Percentiles rank a stretch among this genome's conserved stretches.
These are phyloP conservation scores for Columba janthina DNA, from an alignment of 2,113 vertebrate genomes.

Conservation along the genomic window DNA sequence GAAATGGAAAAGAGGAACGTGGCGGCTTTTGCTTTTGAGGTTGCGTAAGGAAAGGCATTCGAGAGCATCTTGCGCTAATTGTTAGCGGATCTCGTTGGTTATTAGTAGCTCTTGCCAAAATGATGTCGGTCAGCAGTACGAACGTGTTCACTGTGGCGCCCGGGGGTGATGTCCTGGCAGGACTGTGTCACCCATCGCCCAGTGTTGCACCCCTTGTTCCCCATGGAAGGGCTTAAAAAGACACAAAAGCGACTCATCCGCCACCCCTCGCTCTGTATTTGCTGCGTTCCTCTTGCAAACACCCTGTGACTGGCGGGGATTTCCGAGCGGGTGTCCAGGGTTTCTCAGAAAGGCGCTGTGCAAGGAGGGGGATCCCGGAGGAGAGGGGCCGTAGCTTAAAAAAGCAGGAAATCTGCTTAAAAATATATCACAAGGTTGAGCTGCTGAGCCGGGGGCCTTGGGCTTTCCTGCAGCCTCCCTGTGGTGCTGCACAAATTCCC, in stretches of 20 bases:
- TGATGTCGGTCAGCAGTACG: rapidly evolving
- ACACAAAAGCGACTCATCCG: neutral
- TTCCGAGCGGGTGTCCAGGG: neutral
- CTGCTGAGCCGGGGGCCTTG: neutral
- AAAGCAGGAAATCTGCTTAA: neutral
- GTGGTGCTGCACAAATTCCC: neutral
- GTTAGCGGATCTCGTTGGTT: neutral
- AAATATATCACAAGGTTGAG: neutral
- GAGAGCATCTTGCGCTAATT: neutral
- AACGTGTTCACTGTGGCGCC: neutral
- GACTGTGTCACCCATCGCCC: neutral
- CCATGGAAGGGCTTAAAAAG: neutral
- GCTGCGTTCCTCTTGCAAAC: neutral
- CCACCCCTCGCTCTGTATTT: rapidly evolving
- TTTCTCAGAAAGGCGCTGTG: neutral
- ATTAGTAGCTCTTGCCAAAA: neutral
- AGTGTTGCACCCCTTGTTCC: neutral
- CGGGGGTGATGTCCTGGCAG: neutral
- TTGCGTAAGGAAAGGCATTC: neutral
- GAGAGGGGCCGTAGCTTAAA: neutral
- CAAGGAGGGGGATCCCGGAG: neutral
- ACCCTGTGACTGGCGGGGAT: rapidly evolving
- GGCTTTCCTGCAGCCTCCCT: neutral
- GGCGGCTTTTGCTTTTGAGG: neutral
- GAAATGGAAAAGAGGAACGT: neutral